Conservation (phyloP, 2,888 invertebrate genomes). For the Stenolophus ochropezus region DNA sequence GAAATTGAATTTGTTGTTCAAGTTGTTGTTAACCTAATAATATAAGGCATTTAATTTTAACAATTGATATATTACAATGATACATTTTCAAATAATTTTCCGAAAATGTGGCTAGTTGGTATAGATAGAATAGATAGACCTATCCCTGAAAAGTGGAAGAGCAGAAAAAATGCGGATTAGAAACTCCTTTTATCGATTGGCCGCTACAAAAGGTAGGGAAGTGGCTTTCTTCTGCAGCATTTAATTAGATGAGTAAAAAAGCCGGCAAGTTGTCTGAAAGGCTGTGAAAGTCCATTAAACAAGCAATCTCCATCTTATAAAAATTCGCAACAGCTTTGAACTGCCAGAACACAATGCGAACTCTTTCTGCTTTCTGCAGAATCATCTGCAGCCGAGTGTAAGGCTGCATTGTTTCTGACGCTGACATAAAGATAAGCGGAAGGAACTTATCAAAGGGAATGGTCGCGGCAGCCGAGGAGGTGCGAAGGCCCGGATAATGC, state of each 20-base stretch:
- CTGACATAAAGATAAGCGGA: constrained; percentile 40
- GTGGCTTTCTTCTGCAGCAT: not conserved
- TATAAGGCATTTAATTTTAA: no score
- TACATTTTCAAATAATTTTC: no score
- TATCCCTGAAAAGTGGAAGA: no score
- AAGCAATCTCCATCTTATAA: constrained; percentile 34
- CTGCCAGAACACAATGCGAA: constrained; percentile 19
- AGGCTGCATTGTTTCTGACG: constrained; percentile 33
- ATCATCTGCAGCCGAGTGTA: constrained; percentile 15
- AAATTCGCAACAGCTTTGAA: constrained; percentile 19
- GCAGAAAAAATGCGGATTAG: no score
- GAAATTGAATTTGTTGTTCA: no score
- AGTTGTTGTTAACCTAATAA: no score
- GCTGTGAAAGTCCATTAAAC: constrained; percentile 3
- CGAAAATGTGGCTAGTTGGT: no score
- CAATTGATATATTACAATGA: no score
- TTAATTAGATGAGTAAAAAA: not conserved
- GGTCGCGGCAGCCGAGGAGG: constrained; percentile 4
- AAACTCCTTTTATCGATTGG: no score
- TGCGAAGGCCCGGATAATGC: constrained; percentile 38
- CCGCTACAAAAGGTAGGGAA: not conserved
- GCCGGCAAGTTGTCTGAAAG: not conserved
- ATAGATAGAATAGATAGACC: no score
- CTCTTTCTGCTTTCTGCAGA: not conserved
- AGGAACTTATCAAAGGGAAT: constrained; percentile 43